Evolutionary conservation across 2,113 vertebrate genomes (phyloP).

Genomic region (Progne subis): DNA sequence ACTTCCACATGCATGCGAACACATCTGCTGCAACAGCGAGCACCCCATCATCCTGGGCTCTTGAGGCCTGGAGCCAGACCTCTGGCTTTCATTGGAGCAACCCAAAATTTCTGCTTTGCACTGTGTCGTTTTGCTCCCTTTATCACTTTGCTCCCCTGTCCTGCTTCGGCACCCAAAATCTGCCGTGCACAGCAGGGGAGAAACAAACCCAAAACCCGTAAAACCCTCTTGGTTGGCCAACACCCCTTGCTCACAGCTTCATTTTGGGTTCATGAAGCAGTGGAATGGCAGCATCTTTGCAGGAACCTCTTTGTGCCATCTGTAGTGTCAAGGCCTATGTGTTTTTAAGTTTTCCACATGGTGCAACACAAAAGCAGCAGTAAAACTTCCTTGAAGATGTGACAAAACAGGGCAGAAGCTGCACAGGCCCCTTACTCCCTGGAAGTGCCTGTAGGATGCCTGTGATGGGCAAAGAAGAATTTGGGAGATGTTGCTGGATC

Average conservation of each 20-base stretch:
- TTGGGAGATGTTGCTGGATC: background rate
- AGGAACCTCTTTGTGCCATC: background rate
- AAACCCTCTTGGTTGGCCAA: fast-evolving
- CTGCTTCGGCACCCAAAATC: fast-evolving
- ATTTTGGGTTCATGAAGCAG: background rate
- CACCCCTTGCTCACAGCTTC: fast-evolving
- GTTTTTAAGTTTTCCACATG: background rate
- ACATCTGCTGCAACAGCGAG: fast-evolving
- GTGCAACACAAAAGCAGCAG: background rate
- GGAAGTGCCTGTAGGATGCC: background rate
- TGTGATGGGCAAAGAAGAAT: background rate
- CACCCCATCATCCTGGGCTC: background rate
- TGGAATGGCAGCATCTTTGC: background rate
- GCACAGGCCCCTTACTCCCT: fast-evolving
- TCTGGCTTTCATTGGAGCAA: background rate
- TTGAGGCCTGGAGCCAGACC: no score
- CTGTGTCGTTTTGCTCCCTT: background rate
- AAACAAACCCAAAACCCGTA: background rate
- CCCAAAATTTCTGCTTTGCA: background rate
- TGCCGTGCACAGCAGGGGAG: fast-evolving
- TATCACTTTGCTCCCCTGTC: background rate
- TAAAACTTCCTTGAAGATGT: background rate
- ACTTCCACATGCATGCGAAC: fast-evolving
- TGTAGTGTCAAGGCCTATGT: fast-evolving
- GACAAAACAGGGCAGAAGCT: background rate